Conservation (phyloP, 2,888 invertebrate species). For the Archips crataeganus region DNA sequence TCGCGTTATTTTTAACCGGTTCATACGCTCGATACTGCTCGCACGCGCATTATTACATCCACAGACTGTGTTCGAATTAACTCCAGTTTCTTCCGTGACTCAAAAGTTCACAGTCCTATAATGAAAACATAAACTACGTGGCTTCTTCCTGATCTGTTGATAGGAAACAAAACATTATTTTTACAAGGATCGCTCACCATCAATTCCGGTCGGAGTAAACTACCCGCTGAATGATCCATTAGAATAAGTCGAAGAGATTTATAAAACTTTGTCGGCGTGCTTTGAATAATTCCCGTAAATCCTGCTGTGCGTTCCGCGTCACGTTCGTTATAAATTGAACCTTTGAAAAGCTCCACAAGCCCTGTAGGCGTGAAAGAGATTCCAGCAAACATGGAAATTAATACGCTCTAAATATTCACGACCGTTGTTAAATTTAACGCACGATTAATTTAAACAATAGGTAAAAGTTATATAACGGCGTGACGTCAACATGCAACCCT, state of each 20-base stretch:
- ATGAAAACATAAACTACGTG: constrained; percentile 32
- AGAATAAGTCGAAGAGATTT: constrained; percentile 11
- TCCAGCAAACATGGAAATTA: constrained; percentile 26
- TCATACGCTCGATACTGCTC: constrained; percentile 56
- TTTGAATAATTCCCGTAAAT: constrained; percentile 18
- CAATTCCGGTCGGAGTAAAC: constrained; percentile 12
- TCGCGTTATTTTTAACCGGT: constrained; percentile 71
- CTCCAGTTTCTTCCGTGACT: constrained; percentile 22
- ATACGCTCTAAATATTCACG: constrained; percentile 36
- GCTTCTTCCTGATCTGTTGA: constrained; percentile 21
- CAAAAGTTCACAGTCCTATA: constrained; percentile 41
- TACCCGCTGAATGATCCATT: constrained; percentile 24
- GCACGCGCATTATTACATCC: constrained; percentile 21
- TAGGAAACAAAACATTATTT: constrained; percentile 34
- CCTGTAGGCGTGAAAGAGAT: constrained; percentile 26
- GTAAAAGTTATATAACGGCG: constrained; percentile 60
- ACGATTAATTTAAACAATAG: constrained; percentile 59
- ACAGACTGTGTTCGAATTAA: constrained; percentile 16
- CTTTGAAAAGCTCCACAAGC: constrained; percentile 24
- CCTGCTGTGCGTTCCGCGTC: constrained; percentile 27
- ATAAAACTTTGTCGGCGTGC: constrained; percentile 20
- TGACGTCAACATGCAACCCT: constrained; percentile 66
- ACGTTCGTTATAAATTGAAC: constrained; percentile 26
- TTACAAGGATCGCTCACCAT: constrained; percentile 15
- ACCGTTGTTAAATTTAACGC: constrained; percentile 35